Evolutionary conservation across 2,888 invertebrate genomes (phyloP).

Genomic region (Meiosimyza decipiens): DNA sequence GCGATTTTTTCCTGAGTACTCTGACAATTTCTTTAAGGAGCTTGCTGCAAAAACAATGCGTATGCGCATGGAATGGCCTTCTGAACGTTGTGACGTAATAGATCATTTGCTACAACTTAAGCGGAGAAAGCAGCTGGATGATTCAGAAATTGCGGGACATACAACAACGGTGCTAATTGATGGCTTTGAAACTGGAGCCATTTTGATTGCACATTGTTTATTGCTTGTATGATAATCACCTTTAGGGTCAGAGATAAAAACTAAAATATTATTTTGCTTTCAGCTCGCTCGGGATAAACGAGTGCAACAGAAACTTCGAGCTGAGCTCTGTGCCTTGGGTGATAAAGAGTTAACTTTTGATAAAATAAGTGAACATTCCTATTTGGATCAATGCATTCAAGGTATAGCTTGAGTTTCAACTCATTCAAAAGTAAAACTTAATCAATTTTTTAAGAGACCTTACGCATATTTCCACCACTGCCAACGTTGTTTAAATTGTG

Average conservation of each 20-base stretch:
- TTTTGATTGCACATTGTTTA: slow-evolving; percentile 52
- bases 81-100: slow-evolving; percentile 50
- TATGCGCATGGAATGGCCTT: background rate
- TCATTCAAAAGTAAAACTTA: background rate
- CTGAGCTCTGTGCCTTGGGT: slow-evolving; percentile 46
- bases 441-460: slow-evolving; percentile 47
- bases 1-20: slow-evolving; percentile 47
- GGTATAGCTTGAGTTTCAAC: slow-evolving; percentile 41
- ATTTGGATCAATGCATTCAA: slow-evolving; percentile 56
- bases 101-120: slow-evolving; percentile 53
- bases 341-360: slow-evolving; percentile 48
- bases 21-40: slow-evolving; percentile 42
- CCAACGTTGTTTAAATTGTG: slow-evolving; percentile 50
- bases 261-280: background rate
- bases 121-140: slow-evolving; percentile 49
- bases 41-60: slow-evolving; percentile 45
- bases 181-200: slow-evolving; percentile 56
- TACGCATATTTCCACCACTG: slow-evolving; percentile 53
- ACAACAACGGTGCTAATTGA: slow-evolving; percentile 57
- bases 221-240: slow-evolving; percentile 49
- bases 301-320: slow-evolving; percentile 52
- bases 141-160: slow-evolving; percentile 52
- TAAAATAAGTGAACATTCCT: slow-evolving; percentile 49
- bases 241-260: background rate
- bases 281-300: slow-evolving; percentile 50